Conservation (phyloP, 2,888 invertebrate genomes). For the Malthinus flaveolus region DNA sequence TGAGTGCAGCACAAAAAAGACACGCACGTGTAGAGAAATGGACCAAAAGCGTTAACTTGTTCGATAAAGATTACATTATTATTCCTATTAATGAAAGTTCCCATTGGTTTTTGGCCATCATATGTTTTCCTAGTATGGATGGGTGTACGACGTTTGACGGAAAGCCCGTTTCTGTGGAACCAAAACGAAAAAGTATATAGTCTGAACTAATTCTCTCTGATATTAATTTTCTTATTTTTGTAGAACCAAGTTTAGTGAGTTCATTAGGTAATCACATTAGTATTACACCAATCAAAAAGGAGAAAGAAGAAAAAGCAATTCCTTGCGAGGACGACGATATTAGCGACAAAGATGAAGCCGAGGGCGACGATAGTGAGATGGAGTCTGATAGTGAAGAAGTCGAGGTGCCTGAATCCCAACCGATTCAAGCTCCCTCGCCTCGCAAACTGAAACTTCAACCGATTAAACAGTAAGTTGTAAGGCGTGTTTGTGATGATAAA, state of each 20-base stretch:
- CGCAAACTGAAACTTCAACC: constrained; percentile 50
- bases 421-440: too few relatives aligned
- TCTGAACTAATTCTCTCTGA: not conserved
- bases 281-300: constrained; percentile 58
- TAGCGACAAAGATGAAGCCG: constrained; percentile 69
- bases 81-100: constrained; percentile 98
- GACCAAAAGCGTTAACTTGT: constrained; percentile 96
- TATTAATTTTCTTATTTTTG: constrained; percentile 17
- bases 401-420: constrained; percentile 29
- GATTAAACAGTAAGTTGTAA: constrained; percentile 65
- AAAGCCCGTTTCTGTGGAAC: constrained; percentile 57
- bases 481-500: too few relatives aligned
- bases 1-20: constrained; percentile 79
- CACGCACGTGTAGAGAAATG: constrained; percentile 91
- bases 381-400: constrained; percentile 56
- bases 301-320: constrained; percentile 58
- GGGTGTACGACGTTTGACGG: constrained; percentile 72
- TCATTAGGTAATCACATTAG: constrained; percentile 70
- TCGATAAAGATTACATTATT: constrained; percentile 94
- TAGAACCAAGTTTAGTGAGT: constrained; percentile 60
- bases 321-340: constrained; percentile 70
- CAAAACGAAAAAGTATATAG: constrained; percentile 44
- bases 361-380: constrained; percentile 77
- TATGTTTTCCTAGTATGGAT: constrained; percentile 88
- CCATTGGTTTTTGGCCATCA: constrained; percentile 97